Conservation (phyloP, 2,888 invertebrate species). For the Meghimatium bilineatum region DNA sequence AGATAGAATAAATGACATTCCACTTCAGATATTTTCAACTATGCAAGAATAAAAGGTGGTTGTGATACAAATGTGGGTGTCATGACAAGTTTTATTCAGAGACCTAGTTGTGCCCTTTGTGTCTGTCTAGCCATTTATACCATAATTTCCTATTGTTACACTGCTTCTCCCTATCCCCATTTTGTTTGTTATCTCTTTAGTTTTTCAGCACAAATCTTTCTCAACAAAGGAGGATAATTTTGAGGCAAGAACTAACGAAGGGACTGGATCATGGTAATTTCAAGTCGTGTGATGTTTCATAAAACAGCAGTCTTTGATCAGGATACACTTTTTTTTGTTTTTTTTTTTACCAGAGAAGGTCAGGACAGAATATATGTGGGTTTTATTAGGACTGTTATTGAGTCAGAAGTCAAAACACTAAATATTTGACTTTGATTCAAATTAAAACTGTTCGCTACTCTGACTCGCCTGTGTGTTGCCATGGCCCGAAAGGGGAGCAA, state of each 20-base stretch:
- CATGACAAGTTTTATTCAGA: neutral
- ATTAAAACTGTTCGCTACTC: too few relatives aligned
- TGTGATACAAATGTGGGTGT: neutral
- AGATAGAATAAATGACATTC: too few relatives aligned
- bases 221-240: slow-evolving; percentile 63
- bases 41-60: neutral
- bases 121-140: neutral
- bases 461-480: too few relatives aligned
- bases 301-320: neutral
- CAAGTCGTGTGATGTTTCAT: neutral
- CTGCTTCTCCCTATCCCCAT: slow-evolving; percentile 23
- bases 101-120: slow-evolving; percentile 4
- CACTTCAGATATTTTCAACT: neutral
- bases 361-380: too few relatives aligned
- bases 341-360: too few relatives aligned
- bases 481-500: too few relatives aligned
- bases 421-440: too few relatives aligned
- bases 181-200: slow-evolving; percentile 56
- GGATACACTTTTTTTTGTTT: neutral
- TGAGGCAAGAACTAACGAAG: slow-evolving; percentile 69
- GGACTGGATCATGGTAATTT: slow-evolving; percentile 66
- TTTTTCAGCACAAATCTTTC: slow-evolving; percentile 68
- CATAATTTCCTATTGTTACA: neutral
- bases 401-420: too few relatives aligned
- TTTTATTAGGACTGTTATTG: too few relatives aligned